phyloP scores from a whole-genome alignment of 2,888 invertebrate species.

The Artemia sinica region DNA sequence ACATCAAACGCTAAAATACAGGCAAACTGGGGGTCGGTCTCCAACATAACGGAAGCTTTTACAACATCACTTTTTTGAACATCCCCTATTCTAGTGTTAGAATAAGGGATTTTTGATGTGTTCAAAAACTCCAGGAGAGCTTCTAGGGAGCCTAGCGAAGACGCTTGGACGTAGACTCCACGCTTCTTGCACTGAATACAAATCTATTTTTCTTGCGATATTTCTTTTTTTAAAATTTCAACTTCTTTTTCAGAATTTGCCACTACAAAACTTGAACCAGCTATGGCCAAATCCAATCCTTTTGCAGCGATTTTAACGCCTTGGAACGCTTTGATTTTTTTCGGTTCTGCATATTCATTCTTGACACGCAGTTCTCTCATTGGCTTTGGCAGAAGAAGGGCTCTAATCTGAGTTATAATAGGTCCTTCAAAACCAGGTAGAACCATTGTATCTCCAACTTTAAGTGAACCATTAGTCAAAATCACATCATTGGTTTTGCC shows the following conservation, averaged over 20 bases:
- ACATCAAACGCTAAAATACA: constrained; percentile 99
- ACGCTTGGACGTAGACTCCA: constrained; percentile 98
- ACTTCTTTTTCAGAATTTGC: constrained; percentile 87
- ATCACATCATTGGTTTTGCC: constrained; percentile 98
- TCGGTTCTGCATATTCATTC: constrained; percentile 83
- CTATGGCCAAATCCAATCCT: constrained; percentile 91
- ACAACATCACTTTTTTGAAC: constrained; percentile 98
- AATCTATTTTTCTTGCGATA: constrained; percentile 65
- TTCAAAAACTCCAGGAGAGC: constrained; percentile 82
- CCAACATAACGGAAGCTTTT: constrained; percentile 99
- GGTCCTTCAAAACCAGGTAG: constrained; percentile 96
- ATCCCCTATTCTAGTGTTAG: constrained; percentile 94
- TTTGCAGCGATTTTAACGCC: constrained; percentile 97
- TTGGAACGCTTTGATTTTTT: constrained; percentile 84
- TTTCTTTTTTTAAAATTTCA: constrained; percentile 61
- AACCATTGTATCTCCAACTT: constrained; percentile 82
- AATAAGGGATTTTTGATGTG: constrained; percentile 88
- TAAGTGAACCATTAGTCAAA: constrained; percentile 79
- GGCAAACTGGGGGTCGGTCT: constrained; percentile 90
- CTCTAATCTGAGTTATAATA: constrained; percentile 83
- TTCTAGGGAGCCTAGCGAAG: constrained; percentile 94
- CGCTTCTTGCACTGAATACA: constrained; percentile 75
- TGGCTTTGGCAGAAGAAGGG: constrained; percentile 91
- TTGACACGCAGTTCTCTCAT: constrained; percentile 90
- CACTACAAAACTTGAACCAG: constrained; percentile 74